Percentiles rank a stretch among this genome's conserved stretches.
Evolutionary conservation across 2,888 invertebrate genomes (phyloP).

Genomic region (Axea sp.): DNA sequence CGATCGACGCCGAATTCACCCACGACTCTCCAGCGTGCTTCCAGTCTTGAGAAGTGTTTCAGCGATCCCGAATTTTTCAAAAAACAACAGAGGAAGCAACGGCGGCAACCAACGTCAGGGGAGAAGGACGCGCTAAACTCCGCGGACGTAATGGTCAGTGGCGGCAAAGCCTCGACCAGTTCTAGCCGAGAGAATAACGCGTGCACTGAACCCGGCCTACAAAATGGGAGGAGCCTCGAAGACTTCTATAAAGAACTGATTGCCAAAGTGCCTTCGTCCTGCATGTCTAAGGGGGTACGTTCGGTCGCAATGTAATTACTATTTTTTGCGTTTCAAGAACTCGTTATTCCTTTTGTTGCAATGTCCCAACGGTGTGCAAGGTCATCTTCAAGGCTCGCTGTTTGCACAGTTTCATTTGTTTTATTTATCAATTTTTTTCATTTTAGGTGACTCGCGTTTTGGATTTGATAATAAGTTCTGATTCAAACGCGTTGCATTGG

Average conservation of each 20-base stretch:
- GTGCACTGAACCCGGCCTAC: conserved; percentile 64
- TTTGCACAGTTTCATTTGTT: conserved; percentile 6
- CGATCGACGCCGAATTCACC: conserved; percentile 70
- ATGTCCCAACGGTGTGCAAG: conserved; percentile 25
- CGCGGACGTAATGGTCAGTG: conserved; percentile 54
- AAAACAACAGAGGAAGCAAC: conserved; percentile 65
- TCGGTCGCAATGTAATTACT: conserved; percentile 34
- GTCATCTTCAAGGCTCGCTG: conserved; percentile 34
- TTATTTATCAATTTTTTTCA: conserved; percentile 1
- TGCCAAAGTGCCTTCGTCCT: conserved; percentile 66
- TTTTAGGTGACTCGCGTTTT: no score
- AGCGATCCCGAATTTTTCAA: conserved; percentile 71
- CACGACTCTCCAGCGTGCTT: conserved; percentile 66
- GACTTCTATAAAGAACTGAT: conserved; percentile 67
- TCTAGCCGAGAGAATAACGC: conserved; percentile 65
- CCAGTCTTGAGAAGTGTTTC: conserved; percentile 72
- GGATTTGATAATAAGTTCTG: no score
- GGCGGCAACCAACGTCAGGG: conserved; percentile 55
- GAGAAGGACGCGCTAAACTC: conserved; percentile 63
- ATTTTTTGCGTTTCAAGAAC: conserved; percentile 49
- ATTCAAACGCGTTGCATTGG: no score
- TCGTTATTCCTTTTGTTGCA: conserved; percentile 46
- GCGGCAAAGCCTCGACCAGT: conserved; percentile 65
- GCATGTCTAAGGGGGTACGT: conserved; percentile 62
- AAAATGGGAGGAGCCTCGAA: conserved; percentile 63